Percentiles rank a stretch among this genome's conserved stretches.
Conservation (phyloP, 2,113 vertebrate genomes). For the Pomatostomus ruficeps region DNA sequence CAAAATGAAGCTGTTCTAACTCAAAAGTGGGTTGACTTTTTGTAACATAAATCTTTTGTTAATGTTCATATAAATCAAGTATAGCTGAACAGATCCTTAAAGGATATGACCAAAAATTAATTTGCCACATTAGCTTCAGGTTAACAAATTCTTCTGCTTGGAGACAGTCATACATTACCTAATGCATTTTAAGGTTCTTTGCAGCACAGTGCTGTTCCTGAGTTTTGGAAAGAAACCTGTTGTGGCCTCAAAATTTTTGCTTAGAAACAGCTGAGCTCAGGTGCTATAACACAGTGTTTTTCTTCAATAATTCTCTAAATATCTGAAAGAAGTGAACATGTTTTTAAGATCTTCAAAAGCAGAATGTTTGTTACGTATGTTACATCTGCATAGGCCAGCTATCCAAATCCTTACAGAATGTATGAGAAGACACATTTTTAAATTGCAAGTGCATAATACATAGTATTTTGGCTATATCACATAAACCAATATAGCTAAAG, state of each 20-base stretch:
- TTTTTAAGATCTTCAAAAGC: neutral
- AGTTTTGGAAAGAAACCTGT: neutral
- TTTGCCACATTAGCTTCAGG: conserved; percentile 61
- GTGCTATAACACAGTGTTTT: neutral
- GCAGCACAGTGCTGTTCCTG: neutral
- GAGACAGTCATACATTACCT: conserved; percentile 53
- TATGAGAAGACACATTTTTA: neutral
- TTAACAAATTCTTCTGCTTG: conserved; percentile 63
- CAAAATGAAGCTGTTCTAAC: conserved; percentile 39
- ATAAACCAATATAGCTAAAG: neutral
- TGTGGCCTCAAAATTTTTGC: neutral
- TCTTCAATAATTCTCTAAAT: neutral
- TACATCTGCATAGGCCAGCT: neutral
- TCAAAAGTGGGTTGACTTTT: conserved; percentile 49
- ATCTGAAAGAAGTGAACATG: neutral
- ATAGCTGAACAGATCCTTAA: conserved; percentile 48
- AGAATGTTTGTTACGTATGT: neutral
- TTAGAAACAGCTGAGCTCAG: neutral
- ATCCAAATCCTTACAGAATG: neutral
- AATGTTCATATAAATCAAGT: conserved; percentile 64
- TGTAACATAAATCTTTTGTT: conserved; percentile 61
- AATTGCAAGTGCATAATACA: neutral
- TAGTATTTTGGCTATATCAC: neutral
- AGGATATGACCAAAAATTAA: conserved; percentile 65
- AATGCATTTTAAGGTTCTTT: conserved; percentile 30